Evolutionary conservation across 2,888 invertebrate species (phyloP), one percentile per base, ranked within the genome.

Genomic region (Anticlea derivata): DNA sequence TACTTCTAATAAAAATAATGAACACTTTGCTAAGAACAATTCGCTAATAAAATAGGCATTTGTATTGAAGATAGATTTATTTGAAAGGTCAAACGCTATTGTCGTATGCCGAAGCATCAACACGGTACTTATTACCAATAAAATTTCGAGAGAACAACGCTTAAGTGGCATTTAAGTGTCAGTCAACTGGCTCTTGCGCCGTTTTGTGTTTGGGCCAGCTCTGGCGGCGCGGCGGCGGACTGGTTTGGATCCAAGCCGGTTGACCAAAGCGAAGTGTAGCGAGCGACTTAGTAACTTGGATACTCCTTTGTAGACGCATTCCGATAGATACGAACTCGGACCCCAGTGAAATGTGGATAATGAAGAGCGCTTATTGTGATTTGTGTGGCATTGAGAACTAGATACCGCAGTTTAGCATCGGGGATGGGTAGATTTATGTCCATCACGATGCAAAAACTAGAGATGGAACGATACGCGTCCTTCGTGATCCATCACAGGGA

Each of bases 121-220:
- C 79, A 76, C 65, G 79, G 80, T 86, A 83, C 85, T 86, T 86
- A 82, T 72, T 75, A 84, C 74, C 73, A 82, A 87, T 88, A 87
- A 86, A 83, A 80, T 73, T 86, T 89, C 73, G 80, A 83, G 78
- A 78, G 81, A 83, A 85, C 81, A 83, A 77, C 81, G 75, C 76
- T 64, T 87, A 83, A 87, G 81, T 86, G 86, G 87, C 80, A 86
- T 86, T 86, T 82, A 84, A 72, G 86, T 87, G 89, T 88, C 89
- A 88, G 86, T 89, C 87, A 87, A 89, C 86, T 80, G 85, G 84
- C 64, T 59, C 65, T 80, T 90, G 77, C 41, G 83, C 46, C 74
- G 70, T 87, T 88, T 75, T 67, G 70, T 57, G 46, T 65, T 48
- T 58, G 68, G 68, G 73, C 70, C 70, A 63, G n/a, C n/a, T n/a